Conservation (phyloP, 2,888 invertebrate genomes). For the Lasioglossum calceatum region DNA sequence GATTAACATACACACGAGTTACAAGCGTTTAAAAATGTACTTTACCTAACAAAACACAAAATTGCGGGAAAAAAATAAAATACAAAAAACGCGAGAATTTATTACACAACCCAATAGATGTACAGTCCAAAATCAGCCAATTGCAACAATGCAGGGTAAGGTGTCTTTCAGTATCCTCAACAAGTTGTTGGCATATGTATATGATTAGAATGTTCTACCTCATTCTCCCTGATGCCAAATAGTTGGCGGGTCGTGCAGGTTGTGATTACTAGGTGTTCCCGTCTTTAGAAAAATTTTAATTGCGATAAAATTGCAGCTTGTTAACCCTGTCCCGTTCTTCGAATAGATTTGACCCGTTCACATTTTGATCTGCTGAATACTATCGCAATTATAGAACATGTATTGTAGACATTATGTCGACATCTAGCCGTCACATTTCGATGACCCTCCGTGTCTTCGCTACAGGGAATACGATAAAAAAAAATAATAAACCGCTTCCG, state of each 20-base stretch:
- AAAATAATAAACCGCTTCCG: background rate
- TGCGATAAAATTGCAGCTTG: background rate
- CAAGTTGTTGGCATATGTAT: background rate
- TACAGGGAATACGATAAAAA: background rate
- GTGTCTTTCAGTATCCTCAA: background rate
- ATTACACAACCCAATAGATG: too few relatives aligned
- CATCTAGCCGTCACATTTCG: background rate
- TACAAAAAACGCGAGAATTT: too few relatives aligned
- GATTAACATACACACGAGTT: too few relatives aligned
- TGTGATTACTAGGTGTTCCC: background rate
- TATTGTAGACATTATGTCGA: background rate
- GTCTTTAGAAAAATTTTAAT: background rate
- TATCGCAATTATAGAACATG: background rate
- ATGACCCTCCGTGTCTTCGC: too few relatives aligned
- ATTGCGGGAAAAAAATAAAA: too few relatives aligned
- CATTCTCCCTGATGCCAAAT: background rate
- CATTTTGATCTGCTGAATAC: background rate
- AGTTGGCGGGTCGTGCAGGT: background rate
- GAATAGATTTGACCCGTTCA: background rate
- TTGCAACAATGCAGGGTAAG: too few relatives aligned
- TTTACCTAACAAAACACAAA: too few relatives aligned
- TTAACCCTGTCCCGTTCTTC: background rate
- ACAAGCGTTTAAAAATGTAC: too few relatives aligned
- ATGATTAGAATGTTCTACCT: background rate
- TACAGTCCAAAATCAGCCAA: too few relatives aligned